Base-by-base conservation (phyloP, 1,140 invertebrate species). In the Solenopsis fugax region DNA sequence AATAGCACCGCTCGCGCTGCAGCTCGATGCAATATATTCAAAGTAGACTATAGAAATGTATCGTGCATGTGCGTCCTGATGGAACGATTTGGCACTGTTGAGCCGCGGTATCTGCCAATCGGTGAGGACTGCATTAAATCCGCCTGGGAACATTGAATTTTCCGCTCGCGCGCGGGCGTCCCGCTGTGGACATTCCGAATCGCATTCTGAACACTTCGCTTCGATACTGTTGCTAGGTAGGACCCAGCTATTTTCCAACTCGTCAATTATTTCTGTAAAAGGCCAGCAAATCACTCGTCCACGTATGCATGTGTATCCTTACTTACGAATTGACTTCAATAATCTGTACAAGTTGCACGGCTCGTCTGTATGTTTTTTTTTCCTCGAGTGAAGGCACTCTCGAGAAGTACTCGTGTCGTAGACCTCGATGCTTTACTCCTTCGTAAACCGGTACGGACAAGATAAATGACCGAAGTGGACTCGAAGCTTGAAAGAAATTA, bases 81-180 rank as follows among this genome's bases (percentile, higher is more conserved):
- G 85, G 88, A 89, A 89, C 89, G 89, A 90, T 90, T 89, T 89
- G 89, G 88, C 89, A 90, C 84, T 85, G 88, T 87, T 56, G 84
- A 87, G 85, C 85, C 85, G 84, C 64, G n/a, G 88, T 90, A 89
- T 90, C 89, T 89, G 89, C 89, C 89, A 89, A 90, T 90, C 89
- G 89, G 82, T 87, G 89, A 90, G 89, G 78, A 90, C 89, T 89
- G 89, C 88, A 89, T 90, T 89, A 90, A 89, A 90, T 90, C 67
- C 88, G 72, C 88, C 29, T 58, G 85, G 76, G 65, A 89, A 87
- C 88, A 87, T 89, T 90, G 89, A 90, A 90, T 90, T 90, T 89
- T 89, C 89, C 73, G 54, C 73, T 77, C 75, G 62, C 86, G 65
- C 71, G 21, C 72, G 65, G 37, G 50, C 58, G 65, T 41, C 52